These are phyloP conservation scores for Drosophila leontia DNA, from an alignment of 1,140 invertebrate genomes.

Conservation along the genomic window DNA sequence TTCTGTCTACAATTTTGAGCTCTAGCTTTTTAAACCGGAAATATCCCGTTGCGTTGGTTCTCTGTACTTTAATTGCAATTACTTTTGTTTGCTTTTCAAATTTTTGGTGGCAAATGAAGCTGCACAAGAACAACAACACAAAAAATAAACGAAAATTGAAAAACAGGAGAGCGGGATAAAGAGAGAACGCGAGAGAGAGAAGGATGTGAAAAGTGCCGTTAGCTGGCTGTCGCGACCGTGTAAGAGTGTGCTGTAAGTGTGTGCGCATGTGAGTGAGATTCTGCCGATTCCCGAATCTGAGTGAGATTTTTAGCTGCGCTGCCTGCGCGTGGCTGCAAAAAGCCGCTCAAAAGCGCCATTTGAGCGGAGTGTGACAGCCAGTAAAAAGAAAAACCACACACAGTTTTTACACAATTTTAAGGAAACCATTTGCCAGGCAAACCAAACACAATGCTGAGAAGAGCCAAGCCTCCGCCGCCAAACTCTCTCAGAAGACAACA, in stretches of 20 bases:
- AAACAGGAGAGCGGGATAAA: slow-evolving; percentile 19
- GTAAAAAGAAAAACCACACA: slow-evolving; percentile 18
- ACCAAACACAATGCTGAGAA: slow-evolving; percentile 39
- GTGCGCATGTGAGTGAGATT: slow-evolving; percentile 48
- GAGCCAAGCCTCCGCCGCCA: not conserved
- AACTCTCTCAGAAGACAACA: slow-evolving; percentile 43
- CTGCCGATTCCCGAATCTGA: slow-evolving; percentile 14
- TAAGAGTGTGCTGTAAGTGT: slow-evolving; percentile 28
- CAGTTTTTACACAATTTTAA: slow-evolving; percentile 22
- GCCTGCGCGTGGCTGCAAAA: slow-evolving; percentile 55
- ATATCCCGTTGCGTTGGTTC: slow-evolving; percentile 2
- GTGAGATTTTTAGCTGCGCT: slow-evolving; percentile 55
- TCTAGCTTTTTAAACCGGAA: not conserved
- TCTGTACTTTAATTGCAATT: slow-evolving; percentile 41
- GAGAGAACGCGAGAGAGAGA: slow-evolving; percentile 37
- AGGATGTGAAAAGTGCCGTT: slow-evolving; percentile 64
- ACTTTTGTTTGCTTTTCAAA: slow-evolving; percentile 35
- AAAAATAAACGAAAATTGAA: slow-evolving; percentile 10
- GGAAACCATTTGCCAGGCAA: slow-evolving; percentile 19
- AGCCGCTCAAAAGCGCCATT: slow-evolving; percentile 47
- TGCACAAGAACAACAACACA: slow-evolving; percentile 14
- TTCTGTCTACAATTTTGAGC: not conserved
- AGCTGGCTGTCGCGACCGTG: slow-evolving; percentile 53
- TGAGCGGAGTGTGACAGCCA: slow-evolving; percentile 1
- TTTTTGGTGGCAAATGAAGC: slow-evolving; percentile 49